Base-by-base conservation (phyloP, 1,140 invertebrate species). In the Lepidurus apus region DNA sequence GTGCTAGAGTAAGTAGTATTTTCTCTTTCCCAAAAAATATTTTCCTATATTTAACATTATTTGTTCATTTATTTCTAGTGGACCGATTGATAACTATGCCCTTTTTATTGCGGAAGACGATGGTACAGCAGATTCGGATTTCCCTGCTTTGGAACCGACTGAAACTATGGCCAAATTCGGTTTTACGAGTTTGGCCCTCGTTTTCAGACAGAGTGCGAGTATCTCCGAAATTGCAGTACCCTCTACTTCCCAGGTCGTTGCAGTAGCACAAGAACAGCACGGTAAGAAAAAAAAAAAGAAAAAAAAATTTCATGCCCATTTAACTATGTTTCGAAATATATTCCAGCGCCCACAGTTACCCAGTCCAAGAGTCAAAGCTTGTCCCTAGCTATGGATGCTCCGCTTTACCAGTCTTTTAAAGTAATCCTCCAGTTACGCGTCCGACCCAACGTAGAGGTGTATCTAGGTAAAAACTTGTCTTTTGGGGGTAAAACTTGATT, bases 81-180 rank as follows among this genome's bases (percentile, higher is more conserved):
- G 87, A 74, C 85, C 86, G 78, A 83, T 85, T 34, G 83, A 85
- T 73, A 81, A 91, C 81, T 97, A 95, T 86, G 93, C 93, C 73
- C 86, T 98, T 65, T 95, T 94, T 83, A 95, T 98, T 82, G 95
- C 93, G 21, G 96, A 98, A 87, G 96, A 98, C 83, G 95, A 97
- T 85, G 96, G 96, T n/a, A 96, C 97, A 86, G 93, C 97, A 47
- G 95, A 96, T 85, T 91, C 89, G 85, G 96, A 97, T 82, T 98
- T 98, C 84, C 95, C 96, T 1, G 92, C 92, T 81, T 87, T 98
- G 5, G 95, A 97, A 84, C 89, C 91, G 11, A 89, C 89, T 82
- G 96, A 98, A 86, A 90, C 90, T 21, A 92, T 97, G 80, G 91
- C 92, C 4, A 98, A 98, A 86, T 98, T 96, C 88, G 94, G 94